These are phyloP conservation scores for Cyprinodon variegatus DNA, from an alignment of 2,113 vertebrate genomes.

Conservation along the genomic window DNA sequence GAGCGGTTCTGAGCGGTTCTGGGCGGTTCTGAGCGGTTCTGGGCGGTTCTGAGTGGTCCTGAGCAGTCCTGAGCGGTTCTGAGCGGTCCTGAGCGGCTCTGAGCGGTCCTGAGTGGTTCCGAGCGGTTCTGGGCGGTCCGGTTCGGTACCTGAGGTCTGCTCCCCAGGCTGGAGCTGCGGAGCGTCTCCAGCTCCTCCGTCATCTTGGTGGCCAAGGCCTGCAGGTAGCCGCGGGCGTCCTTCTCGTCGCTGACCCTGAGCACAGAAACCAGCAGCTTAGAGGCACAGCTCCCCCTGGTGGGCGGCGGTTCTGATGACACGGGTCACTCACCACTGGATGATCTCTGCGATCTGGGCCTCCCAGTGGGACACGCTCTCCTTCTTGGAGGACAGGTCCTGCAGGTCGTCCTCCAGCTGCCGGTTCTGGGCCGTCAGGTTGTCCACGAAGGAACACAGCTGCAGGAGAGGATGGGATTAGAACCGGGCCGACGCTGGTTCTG, in stretches of 20 bases:
- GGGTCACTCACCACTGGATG: conserved; percentile 91
- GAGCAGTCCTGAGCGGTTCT: too few species aligned
- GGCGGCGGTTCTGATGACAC: background rate
- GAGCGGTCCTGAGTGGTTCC: too few species aligned
- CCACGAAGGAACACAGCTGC: conserved; percentile 91
- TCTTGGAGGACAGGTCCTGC: conserved; percentile 91
- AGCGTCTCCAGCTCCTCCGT: conserved; percentile 93
- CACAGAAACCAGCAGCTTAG: background rate
- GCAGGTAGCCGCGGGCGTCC: conserved; percentile 95
- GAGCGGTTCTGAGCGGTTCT: too few species aligned
- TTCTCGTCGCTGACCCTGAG: conserved; percentile 97
- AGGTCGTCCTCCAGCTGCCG: conserved; percentile 94
- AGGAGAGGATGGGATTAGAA: background rate
- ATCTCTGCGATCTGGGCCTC: conserved; percentile 98
- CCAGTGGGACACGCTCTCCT: conserved; percentile 96
- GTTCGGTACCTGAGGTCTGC: conserved; percentile 87
- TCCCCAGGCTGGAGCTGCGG: conserved; percentile 89
- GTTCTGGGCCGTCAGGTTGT: conserved; percentile 90
- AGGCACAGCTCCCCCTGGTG: background rate
- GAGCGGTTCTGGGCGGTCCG: background rate
- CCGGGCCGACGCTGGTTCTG: background rate
- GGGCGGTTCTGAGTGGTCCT: too few species aligned
- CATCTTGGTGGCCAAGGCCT: conserved; percentile 97
- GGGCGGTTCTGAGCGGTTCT: too few species aligned
- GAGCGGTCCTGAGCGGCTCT: too few species aligned